Evolutionary conservation across 2,888 invertebrate species (phyloP).

Genomic region (Selenia dentaria): DNA sequence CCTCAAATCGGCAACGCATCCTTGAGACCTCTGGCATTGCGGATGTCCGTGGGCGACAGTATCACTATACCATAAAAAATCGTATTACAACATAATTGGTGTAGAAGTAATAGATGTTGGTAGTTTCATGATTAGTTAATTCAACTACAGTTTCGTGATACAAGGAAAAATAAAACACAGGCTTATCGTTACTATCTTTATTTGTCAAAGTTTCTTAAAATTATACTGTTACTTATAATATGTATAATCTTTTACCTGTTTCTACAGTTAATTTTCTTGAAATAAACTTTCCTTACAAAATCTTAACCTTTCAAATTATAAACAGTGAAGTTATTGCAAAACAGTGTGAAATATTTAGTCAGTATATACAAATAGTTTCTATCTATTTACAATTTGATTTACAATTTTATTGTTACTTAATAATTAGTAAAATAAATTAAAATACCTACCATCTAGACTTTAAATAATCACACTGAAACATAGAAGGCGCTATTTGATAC

Average conservation of each 20-base stretch:
- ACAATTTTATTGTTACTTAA: conserved; percentile 16
- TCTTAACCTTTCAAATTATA: conserved; percentile 17
- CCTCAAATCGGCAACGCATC: too few species aligned
- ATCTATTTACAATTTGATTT: conserved; percentile 22
- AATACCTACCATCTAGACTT: too few species aligned
- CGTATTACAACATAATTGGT: too few species aligned
- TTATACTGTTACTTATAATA: conserved; percentile 31
- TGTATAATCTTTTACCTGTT: conserved; percentile 30
- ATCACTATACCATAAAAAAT: too few species aligned
- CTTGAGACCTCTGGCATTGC: too few species aligned
- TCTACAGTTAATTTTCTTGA: conserved; percentile 27
- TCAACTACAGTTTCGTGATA: too few species aligned
- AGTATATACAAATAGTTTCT: conserved; percentile 29
- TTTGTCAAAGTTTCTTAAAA: conserved; percentile 77
- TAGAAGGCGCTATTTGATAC: too few species aligned
- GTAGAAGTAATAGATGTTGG: too few species aligned
- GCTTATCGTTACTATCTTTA: conserved; percentile 69
- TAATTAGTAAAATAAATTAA: neutral
- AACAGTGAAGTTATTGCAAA: conserved; percentile 21
- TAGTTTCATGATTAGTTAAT: too few species aligned
- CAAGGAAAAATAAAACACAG: conserved; percentile 41
- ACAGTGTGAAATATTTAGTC: conserved; percentile 17
- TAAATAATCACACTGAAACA: too few species aligned
- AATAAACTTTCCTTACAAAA: conserved; percentile 27
- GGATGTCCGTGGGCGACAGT: too few species aligned